phyloP scores from a whole-genome alignment of 2,888 invertebrate species.

The Elegia similella region DNA sequence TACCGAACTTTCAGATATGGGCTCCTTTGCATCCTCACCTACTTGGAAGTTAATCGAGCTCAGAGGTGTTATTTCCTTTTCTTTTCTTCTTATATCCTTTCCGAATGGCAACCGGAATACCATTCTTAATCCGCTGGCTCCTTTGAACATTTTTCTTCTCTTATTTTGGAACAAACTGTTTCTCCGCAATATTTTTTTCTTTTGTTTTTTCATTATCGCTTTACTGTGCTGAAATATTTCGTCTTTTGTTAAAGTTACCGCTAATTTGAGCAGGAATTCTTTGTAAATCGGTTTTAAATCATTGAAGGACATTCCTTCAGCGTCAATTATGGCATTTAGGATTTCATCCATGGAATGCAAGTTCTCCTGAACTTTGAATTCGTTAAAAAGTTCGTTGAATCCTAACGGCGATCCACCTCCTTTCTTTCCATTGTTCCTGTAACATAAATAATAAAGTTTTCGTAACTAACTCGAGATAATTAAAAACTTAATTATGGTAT shows the following conservation, averaged over 20 bases:
- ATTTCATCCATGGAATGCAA: conserved; percentile 94
- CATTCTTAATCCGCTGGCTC: conserved; percentile 82
- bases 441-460: conserved; percentile 37
- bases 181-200: conserved; percentile 84
- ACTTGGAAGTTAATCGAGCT: conserved; percentile 46
- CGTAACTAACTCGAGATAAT: neutral
- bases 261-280: conserved; percentile 92
- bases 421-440: conserved; percentile 83
- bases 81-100: conserved; percentile 63
- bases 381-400: conserved; percentile 93
- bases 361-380: conserved; percentile 93
- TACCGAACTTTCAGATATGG: conserved; percentile 81
- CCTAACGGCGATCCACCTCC: conserved; percentile 91
- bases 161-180: conserved; percentile 81
- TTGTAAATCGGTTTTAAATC: conserved; percentile 95
- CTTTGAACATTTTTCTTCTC: conserved; percentile 81
- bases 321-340: conserved; percentile 92
- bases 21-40: conserved; percentile 44
- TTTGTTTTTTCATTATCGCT: conserved; percentile 92
- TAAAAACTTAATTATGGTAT: neutral
- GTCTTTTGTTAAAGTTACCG: conserved; percentile 94
- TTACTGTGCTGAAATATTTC: conserved; percentile 95
- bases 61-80: conserved; percentile 43
- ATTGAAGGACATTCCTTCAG: conserved; percentile 96
- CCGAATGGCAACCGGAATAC: conserved; percentile 84